Conservation (phyloP, 1,140 invertebrate genomes). For the Monochamus saltuarius region DNA sequence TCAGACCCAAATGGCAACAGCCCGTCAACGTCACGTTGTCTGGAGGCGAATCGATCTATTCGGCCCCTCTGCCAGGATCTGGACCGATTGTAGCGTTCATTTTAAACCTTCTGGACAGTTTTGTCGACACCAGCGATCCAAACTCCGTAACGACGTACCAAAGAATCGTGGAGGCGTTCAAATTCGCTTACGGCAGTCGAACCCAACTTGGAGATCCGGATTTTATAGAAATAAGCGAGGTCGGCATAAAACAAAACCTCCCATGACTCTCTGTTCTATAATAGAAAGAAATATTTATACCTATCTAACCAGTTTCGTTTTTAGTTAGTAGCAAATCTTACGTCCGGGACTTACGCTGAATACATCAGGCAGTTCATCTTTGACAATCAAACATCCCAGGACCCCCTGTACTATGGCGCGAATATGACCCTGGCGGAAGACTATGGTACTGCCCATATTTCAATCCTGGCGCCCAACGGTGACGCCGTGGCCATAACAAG, state of each 20-base stretch:
- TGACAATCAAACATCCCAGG: constrained; percentile 68
- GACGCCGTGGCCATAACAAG: constrained; percentile 92
- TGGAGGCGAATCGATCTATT: constrained; percentile 66
- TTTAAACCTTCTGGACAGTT: constrained; percentile 74
- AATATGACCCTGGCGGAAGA: constrained; percentile 61
- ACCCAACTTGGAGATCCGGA: constrained; percentile 82
- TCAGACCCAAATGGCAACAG: constrained; percentile 62
- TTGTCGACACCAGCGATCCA: constrained; percentile 52
- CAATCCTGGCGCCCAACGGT: constrained; percentile 80
- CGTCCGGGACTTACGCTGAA: constrained; percentile 63
- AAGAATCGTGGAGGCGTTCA: constrained; percentile 86
- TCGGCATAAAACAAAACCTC: constrained; percentile 1
- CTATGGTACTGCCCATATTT: constrained; percentile 89
- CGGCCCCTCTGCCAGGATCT: constrained; percentile 79
- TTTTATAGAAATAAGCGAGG: constrained; percentile 48
- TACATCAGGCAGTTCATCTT: constrained; percentile 58
- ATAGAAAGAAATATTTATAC: background rate
- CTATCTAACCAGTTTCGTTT: constrained; percentile 28
- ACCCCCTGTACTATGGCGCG: constrained; percentile 70
- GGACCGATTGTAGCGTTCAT: constrained; percentile 81
- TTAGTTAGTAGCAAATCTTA: constrained; percentile 66
- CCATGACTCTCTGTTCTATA: background rate
- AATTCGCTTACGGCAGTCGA: constrained; percentile 88
- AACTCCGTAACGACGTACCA: constrained; percentile 61
- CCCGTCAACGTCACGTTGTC: constrained; percentile 59